Conservation (phyloP, 2,888 invertebrate species). For the Aelia acuminata region DNA sequence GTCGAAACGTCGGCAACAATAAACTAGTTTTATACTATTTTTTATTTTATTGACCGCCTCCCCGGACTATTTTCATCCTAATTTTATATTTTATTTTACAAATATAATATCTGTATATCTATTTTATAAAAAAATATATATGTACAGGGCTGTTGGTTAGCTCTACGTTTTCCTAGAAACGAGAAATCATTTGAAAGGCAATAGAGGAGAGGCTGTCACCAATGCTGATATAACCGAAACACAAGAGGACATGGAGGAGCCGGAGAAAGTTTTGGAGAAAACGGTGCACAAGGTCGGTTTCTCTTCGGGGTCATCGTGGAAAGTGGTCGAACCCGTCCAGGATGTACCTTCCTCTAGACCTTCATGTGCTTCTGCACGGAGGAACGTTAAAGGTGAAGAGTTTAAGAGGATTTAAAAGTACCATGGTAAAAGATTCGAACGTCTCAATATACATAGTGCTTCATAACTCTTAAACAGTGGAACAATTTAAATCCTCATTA, state of each 20-base stretch:
- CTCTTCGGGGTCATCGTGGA: constrained; percentile 40
- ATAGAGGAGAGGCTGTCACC: not conserved
- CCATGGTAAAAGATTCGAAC: not conserved
- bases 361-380: not conserved
- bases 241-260: constrained; percentile 10
- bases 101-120: too few species aligned
- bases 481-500: too few species aligned
- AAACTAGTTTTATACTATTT: too few species aligned
- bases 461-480: not conserved
- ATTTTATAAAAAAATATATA: too few species aligned
- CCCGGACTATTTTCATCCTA: too few species aligned
- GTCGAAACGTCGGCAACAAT: too few species aligned
- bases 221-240: constrained; percentile 8
- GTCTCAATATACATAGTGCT: not conserved
- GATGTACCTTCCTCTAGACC: not conserved
- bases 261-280: constrained; percentile 41
- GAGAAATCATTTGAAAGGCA: not conserved
- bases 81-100: too few species aligned
- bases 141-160: not conserved
- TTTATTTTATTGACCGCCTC: too few species aligned
- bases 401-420: not conserved
- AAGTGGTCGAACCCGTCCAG: constrained; percentile 1
- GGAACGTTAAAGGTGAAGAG: not conserved
- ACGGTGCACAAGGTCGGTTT: constrained; percentile 36
- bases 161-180: not conserved